Evolutionary conservation across 2,113 vertebrate genomes (phyloP), one percentile per base, ranked within the genome.

Genomic region (Brachypteracias leptosomus): DNA sequence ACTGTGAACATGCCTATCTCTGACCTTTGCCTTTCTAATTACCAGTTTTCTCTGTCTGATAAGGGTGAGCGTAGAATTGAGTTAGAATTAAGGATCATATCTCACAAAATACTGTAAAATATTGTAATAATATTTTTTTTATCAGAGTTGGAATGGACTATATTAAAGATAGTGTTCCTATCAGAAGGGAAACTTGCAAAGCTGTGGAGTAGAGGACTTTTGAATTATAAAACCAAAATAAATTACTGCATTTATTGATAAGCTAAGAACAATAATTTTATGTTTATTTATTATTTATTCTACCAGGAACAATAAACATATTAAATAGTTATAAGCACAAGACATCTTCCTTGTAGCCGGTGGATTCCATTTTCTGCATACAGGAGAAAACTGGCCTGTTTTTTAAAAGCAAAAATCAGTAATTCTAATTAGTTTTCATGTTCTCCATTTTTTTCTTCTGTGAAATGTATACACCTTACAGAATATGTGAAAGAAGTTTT

Each of bases 61-160:
- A 95, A 91, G 11, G 4, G 21, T 61, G 15, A 62, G 38, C 77
- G 25, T 58, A 80, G 38, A 90, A 92, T 0, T 75, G 57, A 61
- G 22, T 82, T 82, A 78, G 57, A 94, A 92, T 75, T 89, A 85
- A 72, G 77, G 13, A 92, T 62, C 16, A 22, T 85, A 85, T 75
- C 76, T 82, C 65, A 76, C 6, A 92, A 87, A 95, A 81, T 87
- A 84, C n/a, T 87, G 35, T 84, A 93, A 92, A 90, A 95, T 74
- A 84, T 59, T 57, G 52, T 84, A 93, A 92, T 78, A 90, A 75
- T 35, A 57, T 65, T 93, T 94, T 93, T 94, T 68, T 95, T 86
- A 84, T 92, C 86, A 40, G 61, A 35, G 29, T 61, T 75, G 24
- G 29, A 86, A 90, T 67, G 33, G 28, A 13, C 46, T 67, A 5